Conservation (phyloP, 2,113 vertebrate species). For the Lycaon pictus region DNA sequence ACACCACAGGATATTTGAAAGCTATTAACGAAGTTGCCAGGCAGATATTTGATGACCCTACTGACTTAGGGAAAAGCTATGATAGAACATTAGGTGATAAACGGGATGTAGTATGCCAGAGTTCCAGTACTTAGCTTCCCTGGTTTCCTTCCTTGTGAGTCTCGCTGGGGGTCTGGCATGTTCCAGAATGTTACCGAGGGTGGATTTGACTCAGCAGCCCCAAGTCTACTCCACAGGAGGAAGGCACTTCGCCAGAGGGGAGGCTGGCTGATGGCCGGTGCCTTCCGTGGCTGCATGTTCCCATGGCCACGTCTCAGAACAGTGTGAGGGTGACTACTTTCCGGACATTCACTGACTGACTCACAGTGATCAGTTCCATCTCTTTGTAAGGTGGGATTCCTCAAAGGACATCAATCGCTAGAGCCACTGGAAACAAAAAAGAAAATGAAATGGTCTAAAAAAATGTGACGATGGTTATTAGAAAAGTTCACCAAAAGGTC, state of each 20-base stretch:
- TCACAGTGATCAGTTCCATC: not conserved
- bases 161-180: fast-evolving
- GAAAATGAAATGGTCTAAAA: not conserved
- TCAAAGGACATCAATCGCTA: not conserved
- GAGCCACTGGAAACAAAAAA: not conserved
- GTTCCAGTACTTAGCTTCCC: not conserved
- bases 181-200: fast-evolving
- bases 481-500: not conserved
- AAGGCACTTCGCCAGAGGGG: no score
- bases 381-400: not conserved
- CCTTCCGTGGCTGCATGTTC: not conserved
- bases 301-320: not conserved
- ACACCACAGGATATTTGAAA: not conserved
- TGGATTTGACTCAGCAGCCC: not conserved
- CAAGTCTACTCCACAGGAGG: fast-evolving
- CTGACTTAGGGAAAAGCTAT: not conserved
- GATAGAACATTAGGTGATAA: not conserved
- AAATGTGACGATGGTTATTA: not conserved
- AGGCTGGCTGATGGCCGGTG: not conserved
- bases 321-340: not conserved
- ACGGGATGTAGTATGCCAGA: not conserved
- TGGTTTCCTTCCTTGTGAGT: not conserved
- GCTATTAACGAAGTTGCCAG: not conserved
- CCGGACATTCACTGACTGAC: not conserved
- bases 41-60: not conserved